These are phyloP conservation scores for Discoglossus pictus DNA, from an alignment of 2,797 vertebrate genomes.

Conservation along the genomic window DNA sequence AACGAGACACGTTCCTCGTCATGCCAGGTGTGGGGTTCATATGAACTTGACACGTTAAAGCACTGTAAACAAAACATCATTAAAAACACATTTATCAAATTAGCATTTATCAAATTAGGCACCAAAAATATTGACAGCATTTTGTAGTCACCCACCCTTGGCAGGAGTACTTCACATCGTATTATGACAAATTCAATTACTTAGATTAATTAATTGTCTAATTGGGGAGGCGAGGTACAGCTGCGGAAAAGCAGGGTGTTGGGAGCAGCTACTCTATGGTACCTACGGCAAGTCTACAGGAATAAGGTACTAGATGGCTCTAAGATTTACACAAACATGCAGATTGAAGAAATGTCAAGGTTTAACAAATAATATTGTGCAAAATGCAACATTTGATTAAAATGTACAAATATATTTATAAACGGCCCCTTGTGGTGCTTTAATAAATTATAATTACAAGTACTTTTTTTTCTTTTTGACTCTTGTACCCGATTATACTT, in stretches of 20 bases:
- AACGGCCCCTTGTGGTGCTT: too few relatives aligned
- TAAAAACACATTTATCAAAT: conserved; percentile 43
- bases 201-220: conserved; percentile 43
- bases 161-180: conserved; percentile 33
- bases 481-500: too few relatives aligned
- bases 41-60: neutral
- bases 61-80: conserved; percentile 26
- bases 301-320: too few relatives aligned
- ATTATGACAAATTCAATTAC: conserved; percentile 45
- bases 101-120: conserved; percentile 41
- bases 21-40: neutral
- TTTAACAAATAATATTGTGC: too few relatives aligned
- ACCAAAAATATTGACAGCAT: conserved; percentile 41
- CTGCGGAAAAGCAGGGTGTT: neutral
- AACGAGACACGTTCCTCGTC: neutral
- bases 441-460: too few relatives aligned
- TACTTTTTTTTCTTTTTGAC: too few relatives aligned
- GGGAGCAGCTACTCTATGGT: too few relatives aligned
- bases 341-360: too few relatives aligned
- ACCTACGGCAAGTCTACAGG: too few relatives aligned
- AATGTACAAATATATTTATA: too few relatives aligned
- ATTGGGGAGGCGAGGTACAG: conserved; percentile 33
- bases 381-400: too few relatives aligned
- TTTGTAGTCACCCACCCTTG: conserved; percentile 12
- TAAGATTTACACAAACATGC: too few relatives aligned